Conservation (phyloP, 2,888 invertebrate genomes). For the Carcina quercana region DNA sequence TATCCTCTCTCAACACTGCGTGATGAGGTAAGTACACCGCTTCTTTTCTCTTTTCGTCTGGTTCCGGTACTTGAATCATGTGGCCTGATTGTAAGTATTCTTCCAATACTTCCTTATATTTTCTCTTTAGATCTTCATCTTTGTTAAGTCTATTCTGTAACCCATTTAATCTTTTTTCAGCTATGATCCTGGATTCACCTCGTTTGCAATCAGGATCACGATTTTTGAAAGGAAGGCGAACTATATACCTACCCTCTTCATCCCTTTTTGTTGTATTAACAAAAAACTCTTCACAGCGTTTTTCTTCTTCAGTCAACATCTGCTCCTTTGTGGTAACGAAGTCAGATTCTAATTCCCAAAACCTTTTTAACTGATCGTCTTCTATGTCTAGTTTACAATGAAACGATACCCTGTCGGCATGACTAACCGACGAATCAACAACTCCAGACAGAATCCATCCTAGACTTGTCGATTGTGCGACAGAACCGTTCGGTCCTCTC, state of each 20-base stretch:
- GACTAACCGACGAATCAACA: not conserved
- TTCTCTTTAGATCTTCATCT: not conserved
- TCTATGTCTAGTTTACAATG: too few relatives aligned
- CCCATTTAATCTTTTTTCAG: not conserved
- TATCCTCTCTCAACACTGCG: slow-evolving; percentile 14
- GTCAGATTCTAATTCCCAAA: not conserved
- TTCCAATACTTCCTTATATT: not conserved
- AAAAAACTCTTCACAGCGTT: not conserved
- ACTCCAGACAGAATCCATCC: slow-evolving; percentile 20
- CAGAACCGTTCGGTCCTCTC: slow-evolving; percentile 6
- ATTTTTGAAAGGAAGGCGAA: slow-evolving; percentile 2
- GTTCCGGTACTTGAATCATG: not conserved
- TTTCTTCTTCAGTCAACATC: not conserved
- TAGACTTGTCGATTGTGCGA: slow-evolving; percentile 15
- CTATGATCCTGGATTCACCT: not conserved
- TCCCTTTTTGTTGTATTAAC: not conserved
- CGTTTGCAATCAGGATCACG: not conserved
- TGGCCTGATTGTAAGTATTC: not conserved
- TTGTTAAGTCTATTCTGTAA: not conserved
- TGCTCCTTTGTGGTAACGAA: not conserved
- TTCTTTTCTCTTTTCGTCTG: not conserved
- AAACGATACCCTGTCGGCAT: too few relatives aligned
- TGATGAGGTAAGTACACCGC: slow-evolving; percentile 6
- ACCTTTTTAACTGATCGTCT: not conserved
- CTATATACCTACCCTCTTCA: not conserved